Base-by-base conservation (phyloP, 2,113 vertebrate species). In the Platanista minor region DNA sequence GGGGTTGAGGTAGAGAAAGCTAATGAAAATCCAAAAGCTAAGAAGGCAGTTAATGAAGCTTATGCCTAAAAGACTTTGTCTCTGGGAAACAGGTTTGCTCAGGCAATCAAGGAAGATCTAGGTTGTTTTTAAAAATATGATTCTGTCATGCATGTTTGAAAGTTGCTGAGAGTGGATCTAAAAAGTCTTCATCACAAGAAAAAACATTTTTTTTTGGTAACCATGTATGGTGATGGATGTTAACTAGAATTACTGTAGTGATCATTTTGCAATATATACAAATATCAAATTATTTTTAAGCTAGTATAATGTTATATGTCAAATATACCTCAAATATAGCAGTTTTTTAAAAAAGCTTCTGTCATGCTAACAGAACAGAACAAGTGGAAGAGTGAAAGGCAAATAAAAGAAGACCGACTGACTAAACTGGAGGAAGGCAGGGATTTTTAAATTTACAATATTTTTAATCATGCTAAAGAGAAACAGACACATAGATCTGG, bases 51-150 rank as follows among this genome's bases (percentile, higher is more conserved):
- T 52, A 25, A 41, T 18, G 31, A 85, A n/a, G 77, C 59, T 74
- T 78, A 61, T 39, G 14, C 39, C 59, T 31, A 33, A 36, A 62
- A 80, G 46, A 13, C 3, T 41, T 78, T 41, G 52, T 69, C 59
- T 74, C 46, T 69, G 54, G 89, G 61, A 93, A 92, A 81, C 14
- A 78, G 57, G 69, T 93, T 89, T 91, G 62, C 54, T 96, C 49
- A 33, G 23, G 72, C 82, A 81, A 71, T 91, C 46, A 52, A 43
- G 41, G 77, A 91, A 17, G 59, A 71, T 54, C 0, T 12, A 72
- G 2, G 3, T 59, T 52, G 66, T 61, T 88, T 69, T 77, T 3
- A 17, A 61, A 87, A 80, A 85, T 33, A 57, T 80, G 43, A 39
- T 87, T 36, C 61, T 74, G 57, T 67, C 46, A 62, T 61, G 29